Base-by-base conservation (phyloP, 2,888 invertebrate genomes). In the Stenichneumon culpator region DNA sequence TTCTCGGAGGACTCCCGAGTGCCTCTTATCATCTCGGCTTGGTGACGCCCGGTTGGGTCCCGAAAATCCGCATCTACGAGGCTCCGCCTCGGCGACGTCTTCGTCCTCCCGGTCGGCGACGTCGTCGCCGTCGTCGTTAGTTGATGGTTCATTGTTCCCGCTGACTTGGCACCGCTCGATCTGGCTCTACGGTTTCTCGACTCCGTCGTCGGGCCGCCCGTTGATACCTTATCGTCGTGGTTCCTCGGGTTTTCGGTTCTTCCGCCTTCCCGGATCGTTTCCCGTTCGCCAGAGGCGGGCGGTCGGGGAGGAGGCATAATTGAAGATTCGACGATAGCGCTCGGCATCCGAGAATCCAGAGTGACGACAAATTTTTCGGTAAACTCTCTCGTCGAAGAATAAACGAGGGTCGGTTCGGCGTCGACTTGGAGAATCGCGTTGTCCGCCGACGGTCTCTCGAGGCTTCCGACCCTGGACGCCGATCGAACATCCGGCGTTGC, bases 71-170 rank as follows among this genome's bases (percentile, higher is more conserved):
- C 54, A 69, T 73, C 67, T 0, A 11, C 1, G 32, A 57, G 16
- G 5, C 68, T 52, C 50, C 52, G n/a, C 14, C 54, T 63, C 39
- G 50, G 19, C n/a, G 57, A 32, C 67, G 47, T 84, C 79, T 69
- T 69, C 44, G 74, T 63, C 69, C 25, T 63, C 44, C 69, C 44
- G 5, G 63, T 77, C 69, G 57, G 28, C 36, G 47, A 14, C 14
- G 57, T 44, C 67, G 47, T 80, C 79, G 74, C 52, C 44, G 79
- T 69, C 63, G 74, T 69, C 63, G 74, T 84, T 82, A 70, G 63
- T 57, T n/a, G 74, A 65, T 74, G 60, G 44, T 44, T 69, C 84
- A 74, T 84, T 84, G 84, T 84, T 70, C 75, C 70, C 70, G 74
- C 44, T 74, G 79, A 82, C 50, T 74, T 52, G 65, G 32, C 77